These are phyloP conservation scores for Eupithecia pulchellata DNA, from an alignment of 2,888 invertebrate species.

Conservation along the genomic window DNA sequence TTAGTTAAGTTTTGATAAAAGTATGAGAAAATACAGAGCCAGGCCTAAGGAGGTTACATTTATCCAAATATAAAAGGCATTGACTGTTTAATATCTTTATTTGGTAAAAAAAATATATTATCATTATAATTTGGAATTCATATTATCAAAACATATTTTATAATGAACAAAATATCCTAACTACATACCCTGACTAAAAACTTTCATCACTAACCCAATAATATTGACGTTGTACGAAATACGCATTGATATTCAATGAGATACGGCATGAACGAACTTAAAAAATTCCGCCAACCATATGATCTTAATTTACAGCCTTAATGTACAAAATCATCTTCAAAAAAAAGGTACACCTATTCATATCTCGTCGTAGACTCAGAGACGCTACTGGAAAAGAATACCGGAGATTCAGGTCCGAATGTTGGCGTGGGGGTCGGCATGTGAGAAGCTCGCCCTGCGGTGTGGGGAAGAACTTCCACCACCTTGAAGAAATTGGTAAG, in stretches of 20 bases:
- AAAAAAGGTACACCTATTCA: not conserved
- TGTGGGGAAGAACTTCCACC: constrained; percentile 57
- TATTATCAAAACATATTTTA: not conserved
- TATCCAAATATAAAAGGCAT: not conserved
- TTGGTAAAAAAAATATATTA: not conserved
- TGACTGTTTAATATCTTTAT: not conserved
- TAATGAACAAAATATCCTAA: not conserved
- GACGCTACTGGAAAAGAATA: constrained; percentile 58
- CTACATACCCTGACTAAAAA: constrained; percentile 22
- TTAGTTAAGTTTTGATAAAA: no score
- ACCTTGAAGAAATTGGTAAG: constrained; percentile 70
- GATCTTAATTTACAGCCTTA: no score
- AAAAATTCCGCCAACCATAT: not conserved
- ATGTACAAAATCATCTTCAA: not conserved
- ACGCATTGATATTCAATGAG: not conserved
- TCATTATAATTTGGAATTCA: not conserved
- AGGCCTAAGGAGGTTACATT: not conserved
- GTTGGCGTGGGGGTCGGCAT: constrained; percentile 57
- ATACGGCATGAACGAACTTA: not conserved
- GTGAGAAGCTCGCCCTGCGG: constrained; percentile 45
- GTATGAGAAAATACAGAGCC: no score
- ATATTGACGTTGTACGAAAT: not conserved
- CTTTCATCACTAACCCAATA: not conserved
- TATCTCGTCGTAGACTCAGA: constrained; percentile 37
- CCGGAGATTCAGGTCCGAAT: constrained; percentile 65